phyloP scores from a whole-genome alignment of 2,113 vertebrate genomes.

The Micronycteris hirsuta region DNA sequence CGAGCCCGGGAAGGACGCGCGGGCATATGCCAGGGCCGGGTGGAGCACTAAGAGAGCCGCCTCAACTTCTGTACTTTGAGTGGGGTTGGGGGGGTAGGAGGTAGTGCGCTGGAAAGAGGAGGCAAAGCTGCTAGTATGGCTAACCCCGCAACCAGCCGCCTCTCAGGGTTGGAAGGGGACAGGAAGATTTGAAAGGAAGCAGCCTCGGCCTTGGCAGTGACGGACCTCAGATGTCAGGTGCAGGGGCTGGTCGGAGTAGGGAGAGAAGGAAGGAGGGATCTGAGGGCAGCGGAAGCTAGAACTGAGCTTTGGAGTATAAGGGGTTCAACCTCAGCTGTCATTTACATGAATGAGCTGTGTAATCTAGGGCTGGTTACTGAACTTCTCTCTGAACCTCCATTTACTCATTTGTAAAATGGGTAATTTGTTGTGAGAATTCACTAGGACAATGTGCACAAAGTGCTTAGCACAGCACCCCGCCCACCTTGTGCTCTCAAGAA shows the following conservation, averaged over 20 bases:
- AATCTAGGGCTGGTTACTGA: not conserved
- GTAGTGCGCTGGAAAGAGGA: not conserved
- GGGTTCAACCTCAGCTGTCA: not conserved
- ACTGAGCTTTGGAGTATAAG: not conserved
- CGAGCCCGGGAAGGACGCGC: not conserved
- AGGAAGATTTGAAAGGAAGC: not conserved
- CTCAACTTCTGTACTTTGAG: not conserved
- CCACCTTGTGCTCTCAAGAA: not conserved
- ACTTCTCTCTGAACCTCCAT: not conserved
- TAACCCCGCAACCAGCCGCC: not conserved
- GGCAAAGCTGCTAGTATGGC: not conserved
- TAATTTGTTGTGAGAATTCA: not conserved
- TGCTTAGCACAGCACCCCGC: not conserved
- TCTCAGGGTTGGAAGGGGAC: rapidly evolving
- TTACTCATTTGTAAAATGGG: not conserved
- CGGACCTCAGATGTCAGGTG: not conserved
- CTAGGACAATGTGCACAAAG: not conserved
- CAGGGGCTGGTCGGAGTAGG: not conserved
- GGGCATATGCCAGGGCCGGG: rapidly evolving
- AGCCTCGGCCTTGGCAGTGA: too few relatives aligned
- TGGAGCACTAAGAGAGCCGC: not conserved
- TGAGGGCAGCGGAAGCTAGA: not conserved
- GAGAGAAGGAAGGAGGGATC: not conserved
- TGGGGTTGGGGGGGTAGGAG: rapidly evolving
- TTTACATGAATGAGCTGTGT: not conserved